Percentiles rank a stretch among this genome's conserved stretches.
These are phyloP conservation scores for Pollachius pollachius DNA, from an alignment of 2,113 vertebrate genomes.

Conservation along the genomic window DNA sequence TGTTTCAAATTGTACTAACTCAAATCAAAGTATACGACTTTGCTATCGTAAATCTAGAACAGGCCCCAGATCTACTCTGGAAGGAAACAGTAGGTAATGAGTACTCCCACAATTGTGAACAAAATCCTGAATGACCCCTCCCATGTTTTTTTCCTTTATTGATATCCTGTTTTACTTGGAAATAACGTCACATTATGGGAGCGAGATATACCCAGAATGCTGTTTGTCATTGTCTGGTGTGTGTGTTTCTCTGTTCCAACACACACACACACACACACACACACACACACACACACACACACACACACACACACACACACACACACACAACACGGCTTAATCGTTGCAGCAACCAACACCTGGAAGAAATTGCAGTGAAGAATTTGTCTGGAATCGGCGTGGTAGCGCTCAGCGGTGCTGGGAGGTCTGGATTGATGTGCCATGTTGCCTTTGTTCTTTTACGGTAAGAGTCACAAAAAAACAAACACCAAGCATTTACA, in stretches of 20 bases:
- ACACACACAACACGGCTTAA: background rate
- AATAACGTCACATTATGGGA: no score
- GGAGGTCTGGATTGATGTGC: background rate
- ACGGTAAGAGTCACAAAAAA: background rate
- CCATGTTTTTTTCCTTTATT: no score
- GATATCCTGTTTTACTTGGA: no score
- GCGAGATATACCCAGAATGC: background rate
- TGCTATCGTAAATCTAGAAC: no score
- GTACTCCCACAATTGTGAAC: no score
- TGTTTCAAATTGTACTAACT: no score
- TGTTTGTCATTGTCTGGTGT: background rate
- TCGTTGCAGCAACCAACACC: background rate
- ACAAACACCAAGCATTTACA: background rate
- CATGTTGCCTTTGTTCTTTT: constrained; percentile 8
- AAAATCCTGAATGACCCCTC: no score
- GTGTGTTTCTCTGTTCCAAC: background rate
- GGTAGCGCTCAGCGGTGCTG: background rate
- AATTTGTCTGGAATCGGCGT: background rate
- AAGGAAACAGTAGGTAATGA: no score
- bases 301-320: no score
- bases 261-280: background rate
- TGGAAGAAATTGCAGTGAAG: background rate
- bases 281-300: no score
- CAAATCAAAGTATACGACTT: no score
- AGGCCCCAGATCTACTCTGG: no score